A percentile compares a stretch with the other conserved stretches of the same genome.
Conservation (phyloP, 2,888 invertebrate species). For the Standfussiana lucernea region DNA sequence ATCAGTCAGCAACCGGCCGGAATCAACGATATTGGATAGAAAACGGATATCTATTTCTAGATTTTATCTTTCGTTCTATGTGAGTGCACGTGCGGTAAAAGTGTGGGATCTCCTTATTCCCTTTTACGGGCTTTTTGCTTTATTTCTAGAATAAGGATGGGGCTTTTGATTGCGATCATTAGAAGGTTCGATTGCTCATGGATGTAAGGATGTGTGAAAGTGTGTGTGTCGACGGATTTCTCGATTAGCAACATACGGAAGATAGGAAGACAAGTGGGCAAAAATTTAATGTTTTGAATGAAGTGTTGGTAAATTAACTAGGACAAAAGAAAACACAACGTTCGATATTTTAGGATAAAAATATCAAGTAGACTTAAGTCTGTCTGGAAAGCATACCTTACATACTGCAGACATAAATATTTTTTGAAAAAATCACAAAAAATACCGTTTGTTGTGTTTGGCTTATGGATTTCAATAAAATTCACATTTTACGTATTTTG, state of each 20-base stretch:
- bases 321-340: background rate
- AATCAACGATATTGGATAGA: constrained; percentile 78
- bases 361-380: background rate
- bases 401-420: background rate
- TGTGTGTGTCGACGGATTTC: background rate
- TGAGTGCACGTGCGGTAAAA: constrained; percentile 48
- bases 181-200: constrained; percentile 1
- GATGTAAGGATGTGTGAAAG: background rate
- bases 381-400: background rate
- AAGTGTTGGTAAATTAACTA: background rate
- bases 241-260: background rate
- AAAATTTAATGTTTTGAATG: background rate
- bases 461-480: constrained; percentile 12
- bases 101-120: constrained; percentile 35
- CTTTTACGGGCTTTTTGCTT: constrained; percentile 45
- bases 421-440: background rate
- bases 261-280: background rate
- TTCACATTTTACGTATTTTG: constrained; percentile 4
- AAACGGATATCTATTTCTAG: constrained; percentile 87
- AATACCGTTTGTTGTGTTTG: background rate
- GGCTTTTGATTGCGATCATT: constrained; percentile 27
- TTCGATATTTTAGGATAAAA: background rate
- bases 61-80: constrained; percentile 60
- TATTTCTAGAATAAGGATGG: constrained; percentile 14
- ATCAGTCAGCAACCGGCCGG: constrained; percentile 80